Percentiles rank a stretch among this genome's conserved stretches.
These are phyloP conservation scores for Drosophila paranaensis DNA, from an alignment of 2,888 invertebrate species.

Conservation along the genomic window DNA sequence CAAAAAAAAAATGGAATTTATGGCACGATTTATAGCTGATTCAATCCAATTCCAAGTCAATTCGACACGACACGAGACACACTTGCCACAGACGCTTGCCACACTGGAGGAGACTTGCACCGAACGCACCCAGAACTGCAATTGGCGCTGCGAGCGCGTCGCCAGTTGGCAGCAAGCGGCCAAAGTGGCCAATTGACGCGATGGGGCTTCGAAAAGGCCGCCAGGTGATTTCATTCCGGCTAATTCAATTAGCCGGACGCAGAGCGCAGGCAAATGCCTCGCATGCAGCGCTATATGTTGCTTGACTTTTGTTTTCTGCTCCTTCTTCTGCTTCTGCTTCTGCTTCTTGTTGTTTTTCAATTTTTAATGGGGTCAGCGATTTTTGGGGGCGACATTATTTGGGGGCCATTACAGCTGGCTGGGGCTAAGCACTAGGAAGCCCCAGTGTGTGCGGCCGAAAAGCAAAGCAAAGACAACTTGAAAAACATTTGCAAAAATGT, in stretches of 20 bases:
- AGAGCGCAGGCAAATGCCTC: background rate
- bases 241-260: slow-evolving; percentile 51
- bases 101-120: slow-evolving; percentile 61
- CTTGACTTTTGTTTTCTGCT: slow-evolving; percentile 1
- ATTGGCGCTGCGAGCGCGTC: slow-evolving; percentile 52
- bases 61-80: slow-evolving; percentile 7
- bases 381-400: slow-evolving; percentile 64
- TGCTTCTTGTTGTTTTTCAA: no score
- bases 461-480: background rate
- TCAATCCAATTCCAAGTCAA: slow-evolving; percentile 8
- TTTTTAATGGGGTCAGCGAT: slow-evolving; percentile 70
- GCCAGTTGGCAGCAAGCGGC: slow-evolving; percentile 39
- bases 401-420: slow-evolving; percentile 24
- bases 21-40: background rate
- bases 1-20: slow-evolving; percentile 25
- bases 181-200: slow-evolving; percentile 42
- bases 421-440: slow-evolving; percentile 29
- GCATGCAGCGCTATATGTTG: background rate
- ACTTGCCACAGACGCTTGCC: slow-evolving; percentile 9
- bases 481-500: background rate
- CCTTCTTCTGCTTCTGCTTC: background rate
- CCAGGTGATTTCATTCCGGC: slow-evolving; percentile 49
- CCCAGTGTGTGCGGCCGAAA: slow-evolving; percentile 7
- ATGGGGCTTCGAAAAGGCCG: slow-evolving; percentile 68
- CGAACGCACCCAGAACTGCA: slow-evolving; percentile 77